Evolutionary conservation across 30 jellyfish, hydroid and myxozoan genomes (phyloP).

Genomic region (Chrysaora quinquecirrha): DNA sequence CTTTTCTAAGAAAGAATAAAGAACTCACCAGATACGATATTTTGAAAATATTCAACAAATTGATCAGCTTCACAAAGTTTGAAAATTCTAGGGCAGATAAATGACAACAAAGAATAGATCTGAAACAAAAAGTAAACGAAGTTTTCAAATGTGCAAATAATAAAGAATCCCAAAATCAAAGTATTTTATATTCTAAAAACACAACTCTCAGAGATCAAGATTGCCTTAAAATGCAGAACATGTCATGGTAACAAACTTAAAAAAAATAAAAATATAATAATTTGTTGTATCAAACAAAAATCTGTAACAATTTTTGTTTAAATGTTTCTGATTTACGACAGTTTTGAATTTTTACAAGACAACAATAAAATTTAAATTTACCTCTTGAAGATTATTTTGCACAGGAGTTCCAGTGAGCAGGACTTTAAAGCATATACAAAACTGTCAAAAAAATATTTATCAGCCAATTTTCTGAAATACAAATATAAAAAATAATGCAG

Average conservation of each 20-base stretch:
- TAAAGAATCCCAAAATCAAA: too few species aligned
- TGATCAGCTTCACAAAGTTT: slow-evolving; percentile 43
- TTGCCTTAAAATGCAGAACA: too few species aligned
- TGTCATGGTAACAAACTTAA: too few species aligned
- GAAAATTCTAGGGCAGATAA: slow-evolving; percentile 71
- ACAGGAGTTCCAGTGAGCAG: slow-evolving; percentile 98
- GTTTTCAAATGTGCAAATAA: too few species aligned
- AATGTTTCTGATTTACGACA: not conserved
- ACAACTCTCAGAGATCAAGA: too few species aligned
- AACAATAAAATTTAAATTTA: not conserved
- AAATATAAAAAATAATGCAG: not conserved
- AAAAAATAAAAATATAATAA: too few species aligned
- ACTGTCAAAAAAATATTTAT: slow-evolving; percentile 41
- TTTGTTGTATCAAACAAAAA: too few species aligned
- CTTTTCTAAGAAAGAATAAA: too few species aligned
- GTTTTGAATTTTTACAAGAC: not conserved
- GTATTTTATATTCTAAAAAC: too few species aligned
- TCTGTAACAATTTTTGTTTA: not conserved
- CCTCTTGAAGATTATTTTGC: slow-evolving; percentile 92
- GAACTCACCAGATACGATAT: too few species aligned
- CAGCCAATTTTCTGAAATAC: not conserved
- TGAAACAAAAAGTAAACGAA: slow-evolving; percentile 24
- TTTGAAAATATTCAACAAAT: slow-evolving; percentile 58
- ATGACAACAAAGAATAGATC: slow-evolving; percentile 83
- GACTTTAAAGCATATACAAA: slow-evolving; percentile 63